Evolutionary conservation across 1,140 invertebrate species (phyloP), one percentile per base, ranked within the genome.

Genomic region (Pomacea maculata): DNA sequence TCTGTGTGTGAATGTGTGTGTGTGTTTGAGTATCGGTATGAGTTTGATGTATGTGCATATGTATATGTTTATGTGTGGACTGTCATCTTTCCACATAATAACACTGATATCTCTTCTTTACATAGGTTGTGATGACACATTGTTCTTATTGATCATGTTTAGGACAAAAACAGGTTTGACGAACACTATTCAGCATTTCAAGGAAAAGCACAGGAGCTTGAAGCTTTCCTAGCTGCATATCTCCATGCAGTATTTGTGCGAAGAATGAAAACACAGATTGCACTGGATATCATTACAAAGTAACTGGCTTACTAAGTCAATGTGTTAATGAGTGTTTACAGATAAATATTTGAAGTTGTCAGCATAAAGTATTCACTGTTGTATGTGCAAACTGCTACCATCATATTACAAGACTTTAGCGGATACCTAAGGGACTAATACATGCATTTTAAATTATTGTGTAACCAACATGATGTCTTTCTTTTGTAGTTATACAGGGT

Each of bases 91-190:
- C 19, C 61, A 57, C 12, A n/a, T 15, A 12, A 19, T 45, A 55
- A 34, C 15, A 17, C 57, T 61, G 57, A 61, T 61, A 14, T 61
- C 57, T 61, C 57, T 9, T 61, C 14, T 52, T 77, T 14, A 29
- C 34, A 25, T 76, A 57, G 61, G 11, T 76, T 71, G 17, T 3
- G 65, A n/a, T 81, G 45, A n/a, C 17, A 74, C 34, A 74, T 17
- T 61, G 63, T 55, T 80, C 54, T 29, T 73, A 7, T n/a, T 74
- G 29, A 45, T 72, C 57, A 34, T 52, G 80, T 81, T 15, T 80
- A 90, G 89, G 89, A 91, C 79, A 88, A 89, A 82, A 90, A 87
- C 72, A 79, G 84, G 73, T 92, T 91, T 88, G 89, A 91, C 71
- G 84, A 88, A 14, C 84, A 88, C 52, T 91, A 89, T 84, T 84